phyloP scores from a whole-genome alignment of 2,113 vertebrate genomes.

The Grallaria varia region DNA sequence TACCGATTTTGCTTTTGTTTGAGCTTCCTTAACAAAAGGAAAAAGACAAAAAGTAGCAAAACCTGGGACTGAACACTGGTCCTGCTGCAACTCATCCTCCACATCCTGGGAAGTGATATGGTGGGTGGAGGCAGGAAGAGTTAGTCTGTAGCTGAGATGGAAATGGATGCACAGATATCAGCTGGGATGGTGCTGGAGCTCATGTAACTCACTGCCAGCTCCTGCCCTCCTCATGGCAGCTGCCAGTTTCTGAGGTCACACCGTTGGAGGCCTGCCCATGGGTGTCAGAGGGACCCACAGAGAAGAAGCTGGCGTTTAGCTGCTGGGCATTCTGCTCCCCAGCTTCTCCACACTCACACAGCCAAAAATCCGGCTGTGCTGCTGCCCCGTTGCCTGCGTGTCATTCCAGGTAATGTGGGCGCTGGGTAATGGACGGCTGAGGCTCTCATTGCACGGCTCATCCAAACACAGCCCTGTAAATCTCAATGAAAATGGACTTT shows the following conservation, averaged over 20 bases:
- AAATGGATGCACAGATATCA: not conserved
- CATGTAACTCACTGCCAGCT: not conserved
- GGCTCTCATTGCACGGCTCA: not conserved
- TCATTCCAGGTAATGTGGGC: fast-evolving
- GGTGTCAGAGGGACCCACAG: not conserved
- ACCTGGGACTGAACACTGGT: not conserved
- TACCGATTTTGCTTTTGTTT: not conserved
- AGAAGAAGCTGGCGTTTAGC: not conserved
- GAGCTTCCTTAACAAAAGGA: not conserved
- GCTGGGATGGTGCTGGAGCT: not conserved
- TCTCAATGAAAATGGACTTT: not conserved
- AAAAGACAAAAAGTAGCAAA: not conserved
- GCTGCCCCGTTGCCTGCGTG: fast-evolving
- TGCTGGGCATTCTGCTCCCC: not conserved
- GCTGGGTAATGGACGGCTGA: fast-evolving
- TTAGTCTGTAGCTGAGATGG: not conserved
- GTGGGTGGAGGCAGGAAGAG: not conserved
- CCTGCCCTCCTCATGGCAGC: not conserved
- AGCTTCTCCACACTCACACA: not conserved
- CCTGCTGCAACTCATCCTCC: fast-evolving
- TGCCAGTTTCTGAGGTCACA: not conserved
- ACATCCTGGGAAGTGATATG: not conserved
- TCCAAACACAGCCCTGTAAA: not conserved
- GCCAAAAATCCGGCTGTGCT: not conserved
- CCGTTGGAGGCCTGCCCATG: no score